Conservation (phyloP, 1,140 invertebrate species). For the Drosophila jambulina region DNA sequence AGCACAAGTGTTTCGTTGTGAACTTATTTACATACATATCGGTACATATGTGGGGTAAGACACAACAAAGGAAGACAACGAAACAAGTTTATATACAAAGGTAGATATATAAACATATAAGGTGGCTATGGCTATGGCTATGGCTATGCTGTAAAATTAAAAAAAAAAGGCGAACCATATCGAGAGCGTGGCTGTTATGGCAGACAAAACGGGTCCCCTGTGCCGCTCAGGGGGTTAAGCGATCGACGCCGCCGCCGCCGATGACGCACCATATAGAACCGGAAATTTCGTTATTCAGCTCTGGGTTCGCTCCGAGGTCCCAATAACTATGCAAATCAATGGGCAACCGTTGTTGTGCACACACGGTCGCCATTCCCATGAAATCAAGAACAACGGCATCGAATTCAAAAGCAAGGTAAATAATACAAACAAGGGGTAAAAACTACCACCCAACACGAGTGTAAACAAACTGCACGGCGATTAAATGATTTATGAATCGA, state of each 20-base stretch:
- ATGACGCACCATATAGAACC: conserved; percentile 55
- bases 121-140: conserved; percentile 2
- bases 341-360: conserved; percentile 33
- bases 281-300: conserved; percentile 36
- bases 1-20: conserved; percentile 76
- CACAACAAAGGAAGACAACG: conserved; percentile 43
- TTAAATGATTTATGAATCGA: conserved; percentile 69
- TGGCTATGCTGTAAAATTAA: conserved; percentile 44
- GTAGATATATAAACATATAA: conserved; percentile 4
- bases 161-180: conserved; percentile 39
- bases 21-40: conserved; percentile 61
- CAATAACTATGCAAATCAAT: conserved; percentile 56
- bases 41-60: conserved; percentile 65
- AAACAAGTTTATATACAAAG: conserved; percentile 48
- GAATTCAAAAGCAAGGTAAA: conserved; percentile 12
- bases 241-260: conserved; percentile 6
- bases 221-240: conserved; percentile 22
- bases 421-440: neutral
- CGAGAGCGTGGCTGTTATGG: conserved; percentile 23
- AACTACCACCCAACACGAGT: conserved; percentile 20
- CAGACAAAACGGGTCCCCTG: conserved; percentile 44
- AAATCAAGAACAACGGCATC: conserved; percentile 2
- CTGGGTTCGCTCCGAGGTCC: conserved; percentile 10
- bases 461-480: conserved; percentile 40
- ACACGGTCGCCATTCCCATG: conserved; percentile 21